Evolutionary conservation across 2,888 invertebrate genomes (phyloP).

Genomic region (Barypeithes pellucidus): DNA sequence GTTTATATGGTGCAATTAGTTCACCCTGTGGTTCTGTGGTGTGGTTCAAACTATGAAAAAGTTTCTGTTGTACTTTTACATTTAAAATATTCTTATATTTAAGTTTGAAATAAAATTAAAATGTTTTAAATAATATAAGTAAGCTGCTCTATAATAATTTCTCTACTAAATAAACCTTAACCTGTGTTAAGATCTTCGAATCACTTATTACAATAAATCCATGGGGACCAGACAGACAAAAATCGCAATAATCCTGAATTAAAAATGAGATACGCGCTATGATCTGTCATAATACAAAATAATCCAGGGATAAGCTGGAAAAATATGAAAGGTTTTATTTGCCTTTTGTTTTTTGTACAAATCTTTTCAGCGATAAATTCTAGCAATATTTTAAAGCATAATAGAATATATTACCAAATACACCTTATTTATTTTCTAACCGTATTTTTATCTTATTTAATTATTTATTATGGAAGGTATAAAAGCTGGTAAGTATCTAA

Average conservation of each 20-base stretch:
- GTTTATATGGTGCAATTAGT: too few species aligned
- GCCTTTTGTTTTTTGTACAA: slow-evolving; percentile 50
- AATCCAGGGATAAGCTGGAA: slow-evolving; percentile 39
- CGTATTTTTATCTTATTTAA: too few species aligned
- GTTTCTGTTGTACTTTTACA: too few species aligned
- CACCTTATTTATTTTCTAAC: too few species aligned
- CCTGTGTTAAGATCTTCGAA: background rate
- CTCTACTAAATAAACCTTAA: background rate
- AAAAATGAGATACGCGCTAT: slow-evolving; percentile 69
- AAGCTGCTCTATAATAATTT: too few species aligned
- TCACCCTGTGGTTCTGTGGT: too few species aligned
- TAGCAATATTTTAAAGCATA: background rate
- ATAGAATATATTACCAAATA: background rate
- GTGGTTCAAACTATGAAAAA: too few species aligned
- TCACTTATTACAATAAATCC: slow-evolving; percentile 8
- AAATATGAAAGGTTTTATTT: slow-evolving; percentile 40
- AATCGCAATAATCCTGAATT: slow-evolving; percentile 69
- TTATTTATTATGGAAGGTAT: too few species aligned
- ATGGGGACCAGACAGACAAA: slow-evolving; percentile 60
- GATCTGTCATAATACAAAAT: slow-evolving; percentile 59
- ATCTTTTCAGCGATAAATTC: slow-evolving; percentile 54
- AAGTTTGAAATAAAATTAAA: too few species aligned
- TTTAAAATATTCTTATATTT: too few species aligned
- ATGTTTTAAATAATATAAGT: too few species aligned
- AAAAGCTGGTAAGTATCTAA: too few species aligned